Evolutionary conservation across 2,113 vertebrate species (phyloP).

Genomic region (Aegotheles bennettii): DNA sequence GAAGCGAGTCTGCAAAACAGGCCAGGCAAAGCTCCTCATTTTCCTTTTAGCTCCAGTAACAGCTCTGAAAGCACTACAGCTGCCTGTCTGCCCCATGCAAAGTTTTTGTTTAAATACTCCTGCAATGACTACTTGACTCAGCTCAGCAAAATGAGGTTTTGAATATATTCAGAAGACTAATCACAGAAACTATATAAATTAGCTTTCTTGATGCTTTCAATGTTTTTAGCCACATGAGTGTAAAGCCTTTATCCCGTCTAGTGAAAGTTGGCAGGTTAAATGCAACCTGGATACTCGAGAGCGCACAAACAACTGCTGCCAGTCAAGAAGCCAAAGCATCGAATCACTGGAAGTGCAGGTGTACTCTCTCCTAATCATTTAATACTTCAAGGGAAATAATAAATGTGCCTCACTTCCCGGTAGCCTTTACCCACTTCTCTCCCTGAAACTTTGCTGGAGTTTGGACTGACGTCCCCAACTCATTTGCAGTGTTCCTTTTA

Average conservation of each 20-base stretch:
- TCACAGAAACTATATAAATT: background rate
- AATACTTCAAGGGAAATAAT: background rate
- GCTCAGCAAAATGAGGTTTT: background rate
- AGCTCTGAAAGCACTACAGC: background rate
- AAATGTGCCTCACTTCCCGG: accelerated
- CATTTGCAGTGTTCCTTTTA: background rate
- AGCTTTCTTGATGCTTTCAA: background rate
- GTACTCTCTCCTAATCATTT: background rate
- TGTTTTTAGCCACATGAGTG: background rate
- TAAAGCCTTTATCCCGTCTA: background rate
- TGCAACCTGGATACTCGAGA: background rate
- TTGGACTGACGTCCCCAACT: background rate
- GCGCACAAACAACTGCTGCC: background rate
- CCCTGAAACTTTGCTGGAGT: background rate
- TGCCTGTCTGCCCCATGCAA: background rate
- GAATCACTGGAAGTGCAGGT: background rate
- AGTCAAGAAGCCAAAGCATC: background rate
- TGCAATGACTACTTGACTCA: background rate
- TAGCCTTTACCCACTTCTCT: background rate
- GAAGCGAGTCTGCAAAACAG: background rate
- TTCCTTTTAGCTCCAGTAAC: background rate
- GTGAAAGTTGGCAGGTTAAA: background rate
- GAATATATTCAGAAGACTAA: background rate
- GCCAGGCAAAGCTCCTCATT: background rate
- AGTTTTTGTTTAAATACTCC: background rate